Conservation (phyloP, 2,888 invertebrate genomes). For the Cartodere bifasciata region DNA sequence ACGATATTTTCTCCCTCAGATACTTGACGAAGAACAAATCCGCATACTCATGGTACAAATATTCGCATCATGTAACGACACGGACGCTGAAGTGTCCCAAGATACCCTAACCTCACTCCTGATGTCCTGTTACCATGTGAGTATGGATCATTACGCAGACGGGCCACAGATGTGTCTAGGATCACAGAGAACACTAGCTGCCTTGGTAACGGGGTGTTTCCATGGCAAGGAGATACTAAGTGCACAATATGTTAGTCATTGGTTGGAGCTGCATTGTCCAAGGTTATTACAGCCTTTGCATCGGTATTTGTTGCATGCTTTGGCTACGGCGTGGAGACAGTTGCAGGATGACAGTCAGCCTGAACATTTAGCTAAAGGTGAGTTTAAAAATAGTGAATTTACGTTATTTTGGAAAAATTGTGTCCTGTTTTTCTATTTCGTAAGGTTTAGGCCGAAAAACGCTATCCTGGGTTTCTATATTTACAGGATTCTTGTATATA, state of each 20-base stretch:
- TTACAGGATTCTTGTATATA: too few relatives aligned
- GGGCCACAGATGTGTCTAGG: conserved; percentile 41
- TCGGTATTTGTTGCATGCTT: conserved; percentile 41
- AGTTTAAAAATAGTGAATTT: too few relatives aligned
- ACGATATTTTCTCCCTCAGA: conserved; percentile 21
- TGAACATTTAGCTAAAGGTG: conserved; percentile 29
- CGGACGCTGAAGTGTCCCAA: conserved; percentile 33
- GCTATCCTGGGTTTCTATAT: too few relatives aligned
- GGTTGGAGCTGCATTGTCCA: conserved; percentile 69
- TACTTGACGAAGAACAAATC: conserved; percentile 42
- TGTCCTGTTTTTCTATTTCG: too few relatives aligned
- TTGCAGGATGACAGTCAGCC: conserved; percentile 28
- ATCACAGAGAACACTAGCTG: conserved; percentile 57
- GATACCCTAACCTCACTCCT: conserved; percentile 50
- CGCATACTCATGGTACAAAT: conserved; percentile 58
- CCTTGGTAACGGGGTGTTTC: conserved; percentile 69
- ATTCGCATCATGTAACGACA: conserved; percentile 27
- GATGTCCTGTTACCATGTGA: conserved; percentile 62
- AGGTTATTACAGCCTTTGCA: conserved; percentile 65
- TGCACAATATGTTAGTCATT: conserved; percentile 64
- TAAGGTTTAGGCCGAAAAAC: too few relatives aligned
- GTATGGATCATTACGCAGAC: conserved; percentile 67
- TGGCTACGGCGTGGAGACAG: conserved; percentile 45
- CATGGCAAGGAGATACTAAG: conserved; percentile 64
- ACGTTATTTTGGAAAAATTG: too few relatives aligned